Percentiles rank a stretch among this genome's conserved stretches.
phyloP scores from a whole-genome alignment of 2,888 invertebrate genomes.

The Epirrita christyi region DNA sequence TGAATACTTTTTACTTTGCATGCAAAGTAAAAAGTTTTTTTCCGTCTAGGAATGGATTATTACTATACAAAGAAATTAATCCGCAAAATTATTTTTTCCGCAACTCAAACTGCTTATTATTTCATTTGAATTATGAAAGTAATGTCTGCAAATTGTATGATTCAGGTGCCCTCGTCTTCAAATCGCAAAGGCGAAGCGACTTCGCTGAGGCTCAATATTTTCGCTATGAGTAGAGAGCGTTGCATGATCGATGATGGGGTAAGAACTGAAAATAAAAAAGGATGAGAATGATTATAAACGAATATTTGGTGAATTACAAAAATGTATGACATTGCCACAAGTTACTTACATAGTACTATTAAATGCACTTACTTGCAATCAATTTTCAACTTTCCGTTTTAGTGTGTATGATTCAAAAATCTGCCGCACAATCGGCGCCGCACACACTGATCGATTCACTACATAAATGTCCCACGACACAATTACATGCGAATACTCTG shows the following conservation, averaged over 20 bases:
- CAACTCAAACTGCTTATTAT: too few species aligned
- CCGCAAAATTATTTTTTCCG: too few species aligned
- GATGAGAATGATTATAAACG: not conserved
- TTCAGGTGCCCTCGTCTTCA: too few species aligned
- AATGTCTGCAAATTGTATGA: too few species aligned
- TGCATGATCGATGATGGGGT: not conserved
- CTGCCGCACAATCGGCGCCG: constrained; percentile 16
- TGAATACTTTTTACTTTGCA: too few species aligned
- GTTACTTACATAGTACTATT: not conserved
- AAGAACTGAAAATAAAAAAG: constrained; percentile 10
- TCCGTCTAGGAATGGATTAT: too few species aligned
- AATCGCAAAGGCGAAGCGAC: not conserved
- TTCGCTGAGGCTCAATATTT: not conserved
- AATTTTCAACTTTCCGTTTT: constrained; percentile 7
- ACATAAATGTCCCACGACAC: constrained; percentile 35
- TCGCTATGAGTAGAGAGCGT: constrained; percentile 17
- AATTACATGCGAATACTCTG: constrained; percentile 24
- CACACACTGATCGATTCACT: constrained; percentile 30
- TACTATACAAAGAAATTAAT: too few species aligned
- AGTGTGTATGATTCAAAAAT: constrained; percentile 7
- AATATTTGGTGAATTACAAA: too few species aligned
- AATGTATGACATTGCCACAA: not conserved
- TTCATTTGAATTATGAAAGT: too few species aligned
- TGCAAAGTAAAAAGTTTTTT: too few species aligned
- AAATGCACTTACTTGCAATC: constrained; percentile 15